phyloP scores from a whole-genome alignment of 2,888 invertebrate genomes.

The Allolobophora icterica region DNA sequence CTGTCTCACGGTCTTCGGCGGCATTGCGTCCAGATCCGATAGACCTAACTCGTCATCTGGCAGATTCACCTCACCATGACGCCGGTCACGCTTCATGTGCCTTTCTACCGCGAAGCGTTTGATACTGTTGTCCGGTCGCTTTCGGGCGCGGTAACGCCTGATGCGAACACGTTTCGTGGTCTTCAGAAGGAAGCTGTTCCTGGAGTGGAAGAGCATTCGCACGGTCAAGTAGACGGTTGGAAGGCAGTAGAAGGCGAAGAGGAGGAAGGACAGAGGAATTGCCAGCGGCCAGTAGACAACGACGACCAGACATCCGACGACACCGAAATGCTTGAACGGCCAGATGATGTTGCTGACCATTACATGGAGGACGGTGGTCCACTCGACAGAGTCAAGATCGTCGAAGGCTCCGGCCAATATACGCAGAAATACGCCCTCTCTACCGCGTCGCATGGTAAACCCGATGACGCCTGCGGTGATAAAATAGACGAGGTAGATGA shows the following conservation, averaged over 20 bases:
- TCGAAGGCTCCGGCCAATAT: slow-evolving; percentile 55
- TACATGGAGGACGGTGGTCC: slow-evolving; percentile 56
- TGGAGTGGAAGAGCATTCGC: slow-evolving; percentile 56
- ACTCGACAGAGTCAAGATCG: slow-evolving; percentile 57
- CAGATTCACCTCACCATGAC: background rate
- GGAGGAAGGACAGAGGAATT: slow-evolving; percentile 52
- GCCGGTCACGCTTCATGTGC: background rate
- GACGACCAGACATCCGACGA: slow-evolving; percentile 55
- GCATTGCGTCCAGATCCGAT: background rate
- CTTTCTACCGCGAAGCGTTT: slow-evolving; percentile 30
- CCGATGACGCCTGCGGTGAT: slow-evolving; percentile 54
- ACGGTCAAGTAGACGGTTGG: slow-evolving; percentile 59
- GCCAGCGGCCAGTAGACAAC: slow-evolving; percentile 55
- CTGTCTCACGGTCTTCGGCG: background rate
- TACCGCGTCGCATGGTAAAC: slow-evolving; percentile 47
- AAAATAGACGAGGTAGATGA: slow-evolving; percentile 58
- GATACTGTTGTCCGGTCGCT: slow-evolving; percentile 27
- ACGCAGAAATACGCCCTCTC: slow-evolving; percentile 46
- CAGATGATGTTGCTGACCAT: slow-evolving; percentile 55
- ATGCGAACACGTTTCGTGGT: slow-evolving; percentile 18
- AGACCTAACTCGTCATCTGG: background rate
- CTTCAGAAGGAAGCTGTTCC: slow-evolving; percentile 27
- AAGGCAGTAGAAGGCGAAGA: slow-evolving; percentile 57
- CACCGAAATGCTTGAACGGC: slow-evolving; percentile 60
- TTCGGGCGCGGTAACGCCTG: slow-evolving; percentile 27